Conservation (phyloP, 2,888 invertebrate species). For the Drosophila kuntzei region DNA sequence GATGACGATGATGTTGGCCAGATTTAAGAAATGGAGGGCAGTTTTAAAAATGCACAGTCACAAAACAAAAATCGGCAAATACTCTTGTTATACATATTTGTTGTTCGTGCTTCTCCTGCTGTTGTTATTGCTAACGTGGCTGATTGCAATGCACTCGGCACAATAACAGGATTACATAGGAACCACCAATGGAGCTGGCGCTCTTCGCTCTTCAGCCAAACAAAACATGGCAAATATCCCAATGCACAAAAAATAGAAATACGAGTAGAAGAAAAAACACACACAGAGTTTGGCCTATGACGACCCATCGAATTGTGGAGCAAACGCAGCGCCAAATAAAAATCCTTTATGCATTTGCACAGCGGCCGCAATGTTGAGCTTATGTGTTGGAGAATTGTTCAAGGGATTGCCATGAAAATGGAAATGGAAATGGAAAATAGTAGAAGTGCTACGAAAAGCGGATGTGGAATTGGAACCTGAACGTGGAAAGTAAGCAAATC, state of each 20-base stretch:
- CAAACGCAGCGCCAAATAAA: slow-evolving; percentile 48
- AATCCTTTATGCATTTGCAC: slow-evolving; percentile 61
- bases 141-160: slow-evolving; percentile 67
- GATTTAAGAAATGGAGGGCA: background rate
- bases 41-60: slow-evolving; percentile 46
- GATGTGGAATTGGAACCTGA: slow-evolving; percentile 4
- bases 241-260: slow-evolving; percentile 13
- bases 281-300: slow-evolving; percentile 27
- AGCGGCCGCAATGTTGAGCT: slow-evolving; percentile 38
- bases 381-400: slow-evolving; percentile 24
- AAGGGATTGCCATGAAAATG: slow-evolving; percentile 28
- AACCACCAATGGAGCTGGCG: slow-evolving; percentile 24
- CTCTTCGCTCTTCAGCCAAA: slow-evolving; percentile 30
- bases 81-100: slow-evolving; percentile 24
- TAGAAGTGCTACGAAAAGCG: slow-evolving; percentile 5
- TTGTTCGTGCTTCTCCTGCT: slow-evolving; percentile 27
- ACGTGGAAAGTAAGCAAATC: slow-evolving; percentile 9
- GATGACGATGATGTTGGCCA: slow-evolving; percentile 37
- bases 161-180: slow-evolving; percentile 72
- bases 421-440: slow-evolving; percentile 17
- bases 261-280: background rate
- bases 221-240: slow-evolving; percentile 43
- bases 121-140: slow-evolving; percentile 45
- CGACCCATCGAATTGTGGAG: slow-evolving; percentile 18
- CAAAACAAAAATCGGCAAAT: slow-evolving; percentile 47